Evolutionary conservation across 2,113 vertebrate species (phyloP).

Genomic region (Pedionomus torquatus): DNA sequence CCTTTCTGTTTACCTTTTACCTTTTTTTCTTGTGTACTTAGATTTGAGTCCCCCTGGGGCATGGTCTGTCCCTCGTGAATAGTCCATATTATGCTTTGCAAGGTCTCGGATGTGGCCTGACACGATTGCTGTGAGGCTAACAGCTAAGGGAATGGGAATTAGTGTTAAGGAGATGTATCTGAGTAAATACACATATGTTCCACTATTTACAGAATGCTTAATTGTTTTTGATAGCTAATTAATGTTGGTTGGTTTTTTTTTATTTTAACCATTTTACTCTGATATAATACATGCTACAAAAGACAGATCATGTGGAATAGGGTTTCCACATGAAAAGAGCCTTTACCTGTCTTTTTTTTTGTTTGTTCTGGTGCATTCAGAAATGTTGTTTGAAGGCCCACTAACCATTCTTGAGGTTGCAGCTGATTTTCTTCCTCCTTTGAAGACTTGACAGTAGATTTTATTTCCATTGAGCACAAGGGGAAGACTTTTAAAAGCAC

Average conservation of each 20-base stretch:
- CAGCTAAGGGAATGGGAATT: neutral
- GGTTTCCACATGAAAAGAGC: neutral
- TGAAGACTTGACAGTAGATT: neutral
- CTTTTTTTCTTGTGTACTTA: neutral
- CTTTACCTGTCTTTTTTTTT: neutral
- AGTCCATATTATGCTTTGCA: rapidly evolving
- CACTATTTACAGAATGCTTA: neutral
- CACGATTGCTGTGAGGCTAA: neutral
- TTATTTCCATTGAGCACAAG: neutral
- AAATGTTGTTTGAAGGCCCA: neutral
- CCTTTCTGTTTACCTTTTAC: neutral
- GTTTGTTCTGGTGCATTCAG: neutral
- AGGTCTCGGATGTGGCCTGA: rapidly evolving
- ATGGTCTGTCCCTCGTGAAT: rapidly evolving
- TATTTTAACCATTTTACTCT: neutral
- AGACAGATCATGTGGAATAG: rapidly evolving
- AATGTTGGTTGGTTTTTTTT: neutral
- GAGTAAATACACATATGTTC: rapidly evolving
- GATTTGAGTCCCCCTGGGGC: neutral
- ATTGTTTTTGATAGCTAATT: neutral
- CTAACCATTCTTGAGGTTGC: neutral
- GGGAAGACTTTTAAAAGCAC: slow-evolving; percentile 25
- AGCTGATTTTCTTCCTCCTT: neutral
- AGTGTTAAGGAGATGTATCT: neutral
- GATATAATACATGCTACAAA: neutral